Conservation (phyloP, 2,888 invertebrate species). For the Drosophila nr. fundita region DNA sequence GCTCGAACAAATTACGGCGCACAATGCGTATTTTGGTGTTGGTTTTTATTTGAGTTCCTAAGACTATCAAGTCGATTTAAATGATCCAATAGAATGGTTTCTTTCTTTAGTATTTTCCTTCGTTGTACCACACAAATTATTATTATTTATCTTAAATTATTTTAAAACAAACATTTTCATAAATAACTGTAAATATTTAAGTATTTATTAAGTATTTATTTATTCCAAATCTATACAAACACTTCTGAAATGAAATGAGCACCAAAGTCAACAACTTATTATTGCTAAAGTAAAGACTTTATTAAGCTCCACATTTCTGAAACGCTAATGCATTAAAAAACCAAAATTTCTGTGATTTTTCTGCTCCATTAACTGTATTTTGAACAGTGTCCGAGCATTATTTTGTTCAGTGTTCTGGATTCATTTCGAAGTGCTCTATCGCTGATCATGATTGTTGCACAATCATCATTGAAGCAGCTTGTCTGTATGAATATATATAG, state of each 20-base stretch:
- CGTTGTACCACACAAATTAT: background rate
- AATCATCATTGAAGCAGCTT: conserved; percentile 36
- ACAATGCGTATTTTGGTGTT: conserved; percentile 4
- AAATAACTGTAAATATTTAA: too few species aligned
- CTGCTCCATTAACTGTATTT: background rate
- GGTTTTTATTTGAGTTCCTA: background rate
- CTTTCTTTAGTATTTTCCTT: background rate
- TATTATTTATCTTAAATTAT: background rate
- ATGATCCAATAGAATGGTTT: background rate
- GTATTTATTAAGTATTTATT: background rate
- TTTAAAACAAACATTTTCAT: too few species aligned
- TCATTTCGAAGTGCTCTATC: conserved; percentile 38
- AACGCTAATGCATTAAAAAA: background rate
- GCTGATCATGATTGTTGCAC: conserved; percentile 48
- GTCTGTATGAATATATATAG: conserved; percentile 50
- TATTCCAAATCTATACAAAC: background rate
- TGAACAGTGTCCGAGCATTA: background rate
- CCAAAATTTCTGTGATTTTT: background rate
- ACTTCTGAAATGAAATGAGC: background rate
- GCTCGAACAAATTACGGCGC: conserved; percentile 3
- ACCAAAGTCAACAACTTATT: background rate
- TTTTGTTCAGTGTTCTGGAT: conserved; percentile 16
- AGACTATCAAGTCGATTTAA: background rate
- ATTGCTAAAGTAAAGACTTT: background rate
- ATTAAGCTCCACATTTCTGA: background rate